Conservation (phyloP, 2,797 vertebrate species). For the Heliangelus exortis region DNA sequence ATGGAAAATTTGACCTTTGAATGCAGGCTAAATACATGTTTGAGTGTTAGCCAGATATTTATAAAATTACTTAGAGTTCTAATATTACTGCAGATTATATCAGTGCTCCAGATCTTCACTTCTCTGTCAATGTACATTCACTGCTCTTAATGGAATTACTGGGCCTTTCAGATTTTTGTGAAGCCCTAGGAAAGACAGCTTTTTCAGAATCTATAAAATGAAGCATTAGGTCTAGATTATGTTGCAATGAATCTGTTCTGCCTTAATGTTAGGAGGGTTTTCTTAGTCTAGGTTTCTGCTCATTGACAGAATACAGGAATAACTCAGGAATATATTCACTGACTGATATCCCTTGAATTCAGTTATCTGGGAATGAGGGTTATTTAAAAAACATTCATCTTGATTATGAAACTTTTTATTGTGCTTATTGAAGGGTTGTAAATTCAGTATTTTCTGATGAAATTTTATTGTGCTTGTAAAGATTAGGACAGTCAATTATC, state of each 20-base stretch:
- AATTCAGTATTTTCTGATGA: neutral
- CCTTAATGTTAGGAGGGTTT: neutral
- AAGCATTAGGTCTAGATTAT: neutral
- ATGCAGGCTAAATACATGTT: neutral
- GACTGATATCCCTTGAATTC: neutral
- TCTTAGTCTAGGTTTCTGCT: neutral
- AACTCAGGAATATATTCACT: neutral
- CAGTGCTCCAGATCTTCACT: neutral
- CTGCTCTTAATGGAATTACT: neutral
- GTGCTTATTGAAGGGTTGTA: neutral
- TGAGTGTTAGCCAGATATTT: neutral
- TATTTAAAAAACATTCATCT: neutral
- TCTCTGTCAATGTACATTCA: neutral
- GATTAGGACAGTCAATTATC: neutral
- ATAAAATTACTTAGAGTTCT: neutral
- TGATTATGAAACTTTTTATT: neutral
- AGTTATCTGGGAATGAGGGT: neutral
- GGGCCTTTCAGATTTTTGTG: neutral
- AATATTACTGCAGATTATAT: neutral
- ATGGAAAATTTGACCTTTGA: neutral
- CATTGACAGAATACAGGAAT: neutral
- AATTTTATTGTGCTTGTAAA: neutral
- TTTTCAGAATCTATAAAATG: neutral
- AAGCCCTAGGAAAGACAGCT: neutral
- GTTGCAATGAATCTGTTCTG: neutral